A percentile compares a stretch with the other conserved stretches of the same genome.
These are phyloP conservation scores for Lasioglossum baleicum DNA, from an alignment of 1,140 invertebrate genomes.

Conservation along the genomic window DNA sequence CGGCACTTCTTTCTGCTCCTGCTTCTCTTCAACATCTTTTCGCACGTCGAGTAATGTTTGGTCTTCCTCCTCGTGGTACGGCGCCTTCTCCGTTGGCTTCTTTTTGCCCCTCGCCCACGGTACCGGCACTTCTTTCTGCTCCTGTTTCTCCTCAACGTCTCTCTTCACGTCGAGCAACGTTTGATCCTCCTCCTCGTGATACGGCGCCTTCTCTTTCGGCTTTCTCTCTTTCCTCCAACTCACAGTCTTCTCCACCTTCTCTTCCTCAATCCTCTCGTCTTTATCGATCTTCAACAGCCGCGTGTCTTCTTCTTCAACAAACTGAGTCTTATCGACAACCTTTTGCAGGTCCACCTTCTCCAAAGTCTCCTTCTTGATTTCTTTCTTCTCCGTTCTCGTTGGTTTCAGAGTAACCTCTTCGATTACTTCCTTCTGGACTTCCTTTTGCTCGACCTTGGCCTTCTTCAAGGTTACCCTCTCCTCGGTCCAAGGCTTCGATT, in stretches of 20 bases:
- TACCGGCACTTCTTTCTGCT: conserved; percentile 53
- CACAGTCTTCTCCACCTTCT: conserved; percentile 58
- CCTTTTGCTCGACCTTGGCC: conserved; percentile 62
- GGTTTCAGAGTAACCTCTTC: conserved; percentile 78
- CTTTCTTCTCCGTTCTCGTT: conserved; percentile 71
- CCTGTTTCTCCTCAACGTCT: conserved; percentile 31
- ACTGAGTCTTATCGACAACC: conserved; percentile 35
- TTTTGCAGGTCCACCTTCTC: conserved; percentile 60
- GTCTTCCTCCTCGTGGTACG: conserved; percentile 52
- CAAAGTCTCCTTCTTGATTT: conserved; percentile 52
- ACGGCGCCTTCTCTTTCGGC: not conserved
- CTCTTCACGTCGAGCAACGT: conserved; percentile 27
- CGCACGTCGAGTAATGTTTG: conserved; percentile 15
- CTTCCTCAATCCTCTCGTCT: conserved; percentile 45
- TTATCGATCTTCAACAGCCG: conserved; percentile 43
- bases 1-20: conserved; percentile 49
- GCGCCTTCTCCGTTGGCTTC: conserved; percentile 70
- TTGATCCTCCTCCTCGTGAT: not conserved
- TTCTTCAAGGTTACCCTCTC: conserved; percentile 71
- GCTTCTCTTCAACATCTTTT: conserved; percentile 34
- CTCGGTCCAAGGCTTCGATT: conserved; percentile 71
- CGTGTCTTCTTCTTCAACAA: conserved; percentile 40
- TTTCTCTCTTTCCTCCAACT: conserved; percentile 70
- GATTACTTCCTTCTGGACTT: conserved; percentile 58
- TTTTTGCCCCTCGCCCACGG: conserved; percentile 62